These are phyloP conservation scores for Ellobium chinense DNA, from an alignment of 2,888 invertebrate genomes.

Conservation along the genomic window DNA sequence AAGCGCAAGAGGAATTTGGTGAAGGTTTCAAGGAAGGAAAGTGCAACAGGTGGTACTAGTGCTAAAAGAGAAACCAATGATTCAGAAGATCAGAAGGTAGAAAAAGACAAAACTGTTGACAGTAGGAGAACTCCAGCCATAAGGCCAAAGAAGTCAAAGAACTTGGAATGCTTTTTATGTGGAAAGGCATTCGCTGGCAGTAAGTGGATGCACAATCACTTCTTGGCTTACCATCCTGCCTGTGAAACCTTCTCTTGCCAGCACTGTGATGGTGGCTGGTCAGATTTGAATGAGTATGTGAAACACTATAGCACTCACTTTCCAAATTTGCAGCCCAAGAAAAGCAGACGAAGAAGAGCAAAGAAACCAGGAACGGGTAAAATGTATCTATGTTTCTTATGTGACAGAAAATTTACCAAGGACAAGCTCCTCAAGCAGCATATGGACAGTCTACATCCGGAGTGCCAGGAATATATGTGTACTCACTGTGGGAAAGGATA, in stretches of 20 bases:
- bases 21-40: neutral
- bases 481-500: conserved; percentile 13
- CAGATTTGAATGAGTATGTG: neutral
- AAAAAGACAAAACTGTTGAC: neutral
- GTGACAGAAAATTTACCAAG: neutral
- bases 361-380: neutral
- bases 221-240: neutral
- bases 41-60: neutral
- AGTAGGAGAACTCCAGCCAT: too few species aligned
- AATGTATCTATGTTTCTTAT: neutral
- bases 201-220: neutral
- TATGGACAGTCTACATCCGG: neutral
- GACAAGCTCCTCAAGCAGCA: neutral
- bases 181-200: neutral
- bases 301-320: neutral
- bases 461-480: conserved; percentile 9
- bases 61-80: neutral
- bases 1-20: neutral
- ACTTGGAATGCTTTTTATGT: neutral
- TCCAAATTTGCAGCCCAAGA: neutral
- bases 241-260: neutral
- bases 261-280: neutral
- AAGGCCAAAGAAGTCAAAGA: neutral
- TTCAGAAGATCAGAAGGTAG: neutral
- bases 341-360: neutral